These are phyloP conservation scores for Coronaproctus castanopsis DNA, from an alignment of 2,888 invertebrate genomes.

Conservation along the genomic window DNA sequence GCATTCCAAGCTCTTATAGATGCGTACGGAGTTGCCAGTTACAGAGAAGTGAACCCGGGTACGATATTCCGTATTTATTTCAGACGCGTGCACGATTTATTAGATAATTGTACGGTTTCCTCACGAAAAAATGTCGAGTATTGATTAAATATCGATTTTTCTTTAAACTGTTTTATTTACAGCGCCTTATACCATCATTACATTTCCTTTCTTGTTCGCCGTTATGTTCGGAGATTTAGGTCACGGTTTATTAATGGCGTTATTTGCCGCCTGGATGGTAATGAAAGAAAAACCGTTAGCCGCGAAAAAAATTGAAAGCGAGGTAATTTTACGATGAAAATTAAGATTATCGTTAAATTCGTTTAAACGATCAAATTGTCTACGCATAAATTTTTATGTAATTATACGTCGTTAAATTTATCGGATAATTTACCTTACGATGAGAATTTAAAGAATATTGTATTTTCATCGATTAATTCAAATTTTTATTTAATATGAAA, in stretches of 20 bases:
- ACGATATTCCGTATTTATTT: too few species aligned
- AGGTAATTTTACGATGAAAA: constrained; percentile 33
- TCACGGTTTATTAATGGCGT: constrained; percentile 77
- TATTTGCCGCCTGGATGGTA: constrained; percentile 88
- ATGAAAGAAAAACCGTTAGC: constrained; percentile 75
- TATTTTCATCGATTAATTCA: too few species aligned
- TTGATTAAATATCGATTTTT: too few species aligned
- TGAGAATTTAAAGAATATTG: too few species aligned
- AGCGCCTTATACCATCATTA: constrained; percentile 89
- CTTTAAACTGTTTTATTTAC: constrained; percentile 21
- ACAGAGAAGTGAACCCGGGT: constrained; percentile 91
- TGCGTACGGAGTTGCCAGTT: constrained; percentile 87
- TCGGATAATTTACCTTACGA: too few species aligned
- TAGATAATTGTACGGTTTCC: too few species aligned
- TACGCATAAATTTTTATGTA: too few species aligned
- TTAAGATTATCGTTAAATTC: background rate
- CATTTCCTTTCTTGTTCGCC: constrained; percentile 92
- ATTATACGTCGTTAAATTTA: too few species aligned
- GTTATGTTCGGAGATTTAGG: constrained; percentile 99
- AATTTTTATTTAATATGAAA: too few species aligned
- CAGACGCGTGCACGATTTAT: too few species aligned
- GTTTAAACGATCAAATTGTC: too few species aligned
- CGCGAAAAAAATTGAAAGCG: constrained; percentile 71
- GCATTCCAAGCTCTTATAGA: constrained; percentile 91
- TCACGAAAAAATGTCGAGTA: too few species aligned